Evolutionary conservation across 1,140 invertebrate species (phyloP).

Genomic region (Orchestia grillus): DNA sequence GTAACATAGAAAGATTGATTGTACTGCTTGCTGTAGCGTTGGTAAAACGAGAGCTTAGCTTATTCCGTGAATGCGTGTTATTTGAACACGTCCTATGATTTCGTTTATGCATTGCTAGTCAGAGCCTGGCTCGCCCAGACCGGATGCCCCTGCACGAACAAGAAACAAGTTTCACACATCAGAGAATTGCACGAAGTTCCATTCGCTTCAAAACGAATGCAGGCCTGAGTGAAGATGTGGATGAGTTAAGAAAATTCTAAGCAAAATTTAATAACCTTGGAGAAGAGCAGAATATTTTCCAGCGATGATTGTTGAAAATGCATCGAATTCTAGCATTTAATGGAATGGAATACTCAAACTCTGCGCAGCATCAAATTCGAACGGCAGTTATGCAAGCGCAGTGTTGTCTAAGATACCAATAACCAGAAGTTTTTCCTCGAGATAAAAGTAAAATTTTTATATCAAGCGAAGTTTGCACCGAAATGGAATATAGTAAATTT

Average conservation of each 20-base stretch:
- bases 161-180: too few species aligned
- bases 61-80: too few species aligned
- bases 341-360: neutral
- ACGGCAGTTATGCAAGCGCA: neutral
- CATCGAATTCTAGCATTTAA: neutral
- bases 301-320: neutral
- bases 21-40: too few species aligned
- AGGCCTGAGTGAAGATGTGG: neutral
- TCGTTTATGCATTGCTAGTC: neutral
- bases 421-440: neutral
- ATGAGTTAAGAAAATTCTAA: neutral
- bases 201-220: neutral
- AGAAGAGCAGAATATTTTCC: neutral
- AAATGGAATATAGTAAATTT: too few species aligned
- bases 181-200: too few species aligned
- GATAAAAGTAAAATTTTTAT: neutral
- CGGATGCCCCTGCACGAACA: too few species aligned
- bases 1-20: too few species aligned
- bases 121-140: too few species aligned
- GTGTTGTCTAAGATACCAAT: neutral
- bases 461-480: neutral
- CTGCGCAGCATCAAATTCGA: neutral
- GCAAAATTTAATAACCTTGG: neutral
- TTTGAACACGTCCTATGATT: neutral
- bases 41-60: too few species aligned